Evolutionary conservation across 2,888 invertebrate genomes (phyloP).

Genomic region (Sarcophaga rosellei): DNA sequence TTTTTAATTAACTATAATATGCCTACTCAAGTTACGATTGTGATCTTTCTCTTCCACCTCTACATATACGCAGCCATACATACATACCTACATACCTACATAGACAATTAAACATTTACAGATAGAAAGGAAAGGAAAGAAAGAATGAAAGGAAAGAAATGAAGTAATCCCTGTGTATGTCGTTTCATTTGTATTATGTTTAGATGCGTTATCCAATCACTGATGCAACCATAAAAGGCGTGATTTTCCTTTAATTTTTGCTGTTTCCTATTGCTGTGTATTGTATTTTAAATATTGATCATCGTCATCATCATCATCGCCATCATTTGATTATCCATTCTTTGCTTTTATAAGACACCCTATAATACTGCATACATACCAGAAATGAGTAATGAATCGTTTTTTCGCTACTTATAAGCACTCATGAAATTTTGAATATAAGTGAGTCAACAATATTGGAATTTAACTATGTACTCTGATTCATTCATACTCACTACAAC

Average conservation of each 20-base stretch:
- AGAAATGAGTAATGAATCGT: no score
- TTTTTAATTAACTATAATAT: constrained; percentile 72
- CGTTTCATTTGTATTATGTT: not conserved
- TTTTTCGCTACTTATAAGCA: no score
- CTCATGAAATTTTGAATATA: no score
- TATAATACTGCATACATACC: not conserved
- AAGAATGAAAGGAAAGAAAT: not conserved
- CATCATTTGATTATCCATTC: constrained; percentile 64
- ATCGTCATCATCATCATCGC: constrained; percentile 64
- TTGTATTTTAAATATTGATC: constrained; percentile 63
- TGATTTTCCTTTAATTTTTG: constrained; percentile 61
- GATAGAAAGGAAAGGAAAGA: constrained; percentile 9
- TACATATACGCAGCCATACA: not conserved
- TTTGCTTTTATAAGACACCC: constrained; percentile 16
- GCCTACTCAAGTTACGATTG: constrained; percentile 72
- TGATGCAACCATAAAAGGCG: constrained; percentile 70
- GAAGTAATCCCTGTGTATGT: constrained; percentile 1
- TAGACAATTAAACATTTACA: constrained; percentile 53
- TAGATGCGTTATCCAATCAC: constrained; percentile 52
- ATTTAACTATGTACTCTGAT: no score
- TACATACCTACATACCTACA: not conserved
- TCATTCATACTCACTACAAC: no score
- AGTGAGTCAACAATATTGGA: no score
- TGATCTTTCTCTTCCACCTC: constrained; percentile 65
- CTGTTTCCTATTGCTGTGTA: constrained; percentile 22